Conservation (phyloP, 2,888 invertebrate genomes). For the Drosophila imparisetae region DNA sequence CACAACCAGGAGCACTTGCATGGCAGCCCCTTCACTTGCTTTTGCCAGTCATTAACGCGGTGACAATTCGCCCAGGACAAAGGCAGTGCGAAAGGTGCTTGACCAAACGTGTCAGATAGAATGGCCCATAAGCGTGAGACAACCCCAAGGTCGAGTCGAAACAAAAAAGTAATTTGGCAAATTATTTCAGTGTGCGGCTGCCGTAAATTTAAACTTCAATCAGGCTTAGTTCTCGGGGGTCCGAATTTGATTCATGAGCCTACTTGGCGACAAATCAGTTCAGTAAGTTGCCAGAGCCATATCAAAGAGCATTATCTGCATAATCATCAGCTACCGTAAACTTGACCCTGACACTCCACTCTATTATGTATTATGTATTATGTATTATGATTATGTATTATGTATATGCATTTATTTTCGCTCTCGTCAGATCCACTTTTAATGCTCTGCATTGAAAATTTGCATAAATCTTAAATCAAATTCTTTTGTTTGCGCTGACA, state of each 20-base stretch:
- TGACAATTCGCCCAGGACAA: slow-evolving; percentile 61
- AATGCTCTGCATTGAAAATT: slow-evolving; percentile 23
- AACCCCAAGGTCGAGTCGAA: slow-evolving; percentile 59
- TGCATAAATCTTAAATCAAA: slow-evolving; percentile 48
- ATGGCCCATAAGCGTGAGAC: slow-evolving; percentile 20
- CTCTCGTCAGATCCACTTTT: slow-evolving; percentile 7
- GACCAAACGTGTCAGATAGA: slow-evolving; percentile 71
- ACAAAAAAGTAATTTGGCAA: slow-evolving; percentile 76
- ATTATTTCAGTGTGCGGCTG: slow-evolving; percentile 77
- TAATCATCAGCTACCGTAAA: slow-evolving; percentile 46
- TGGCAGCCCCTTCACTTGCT: slow-evolving; percentile 21
- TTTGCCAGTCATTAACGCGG: slow-evolving; percentile 68
- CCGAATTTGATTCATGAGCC: slow-evolving; percentile 55
- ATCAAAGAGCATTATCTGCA: slow-evolving; percentile 55
- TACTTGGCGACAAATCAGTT: slow-evolving; percentile 61
- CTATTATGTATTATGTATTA: slow-evolving; percentile 5
- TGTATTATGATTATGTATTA: slow-evolving; percentile 15
- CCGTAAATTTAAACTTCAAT: slow-evolving; percentile 77
- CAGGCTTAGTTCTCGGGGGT: slow-evolving; percentile 38
- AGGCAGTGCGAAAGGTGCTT: slow-evolving; percentile 63
- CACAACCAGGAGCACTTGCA: slow-evolving; percentile 12
- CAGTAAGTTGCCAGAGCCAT: slow-evolving; percentile 39
- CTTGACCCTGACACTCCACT: slow-evolving; percentile 67
- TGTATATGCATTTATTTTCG: slow-evolving; percentile 13
- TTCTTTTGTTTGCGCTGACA: slow-evolving; percentile 56